Percentiles rank a stretch among this genome's conserved stretches.
phyloP scores from a whole-genome alignment of 2,113 vertebrate species.

The Pangasianodon gigas region DNA sequence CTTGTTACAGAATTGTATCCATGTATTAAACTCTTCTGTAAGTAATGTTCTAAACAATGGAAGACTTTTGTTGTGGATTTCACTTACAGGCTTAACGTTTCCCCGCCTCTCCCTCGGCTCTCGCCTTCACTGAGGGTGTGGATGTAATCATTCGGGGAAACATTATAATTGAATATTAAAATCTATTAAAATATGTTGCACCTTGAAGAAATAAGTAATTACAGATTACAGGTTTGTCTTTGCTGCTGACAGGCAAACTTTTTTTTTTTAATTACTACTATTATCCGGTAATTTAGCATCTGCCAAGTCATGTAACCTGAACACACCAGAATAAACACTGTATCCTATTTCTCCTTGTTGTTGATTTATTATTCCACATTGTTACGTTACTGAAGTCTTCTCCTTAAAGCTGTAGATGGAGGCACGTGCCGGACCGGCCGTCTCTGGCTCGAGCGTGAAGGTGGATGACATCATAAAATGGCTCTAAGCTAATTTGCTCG shows the following conservation, averaged over 20 bases:
- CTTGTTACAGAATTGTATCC: conserved; percentile 67
- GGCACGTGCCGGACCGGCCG: not conserved
- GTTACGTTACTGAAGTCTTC: not conserved
- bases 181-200: conserved; percentile 41
- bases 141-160: conserved; percentile 57
- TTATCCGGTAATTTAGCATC: conserved; percentile 56
- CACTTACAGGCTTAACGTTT: conserved; percentile 54
- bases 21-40: conserved; percentile 61
- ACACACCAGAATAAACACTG: conserved; percentile 67
- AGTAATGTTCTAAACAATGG: conserved; percentile 60
- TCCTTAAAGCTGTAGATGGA: not conserved
- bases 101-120: conserved; percentile 33
- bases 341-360: conserved; percentile 52
- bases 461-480: conserved; percentile 13
- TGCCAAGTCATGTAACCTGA: conserved; percentile 67
- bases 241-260: conserved; percentile 58
- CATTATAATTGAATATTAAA: conserved; percentile 45
- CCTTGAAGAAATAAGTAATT: conserved; percentile 27
- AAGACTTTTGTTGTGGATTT: conserved; percentile 72
- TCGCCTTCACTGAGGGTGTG: conserved; percentile 61
- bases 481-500: conserved; percentile 44
- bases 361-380: not conserved
- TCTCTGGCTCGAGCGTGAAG: not conserved
- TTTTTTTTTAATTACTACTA: not conserved
- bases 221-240: conserved; percentile 53